phyloP scores from a whole-genome alignment of 1,140 invertebrate species.

The Eubasilissa regina region DNA sequence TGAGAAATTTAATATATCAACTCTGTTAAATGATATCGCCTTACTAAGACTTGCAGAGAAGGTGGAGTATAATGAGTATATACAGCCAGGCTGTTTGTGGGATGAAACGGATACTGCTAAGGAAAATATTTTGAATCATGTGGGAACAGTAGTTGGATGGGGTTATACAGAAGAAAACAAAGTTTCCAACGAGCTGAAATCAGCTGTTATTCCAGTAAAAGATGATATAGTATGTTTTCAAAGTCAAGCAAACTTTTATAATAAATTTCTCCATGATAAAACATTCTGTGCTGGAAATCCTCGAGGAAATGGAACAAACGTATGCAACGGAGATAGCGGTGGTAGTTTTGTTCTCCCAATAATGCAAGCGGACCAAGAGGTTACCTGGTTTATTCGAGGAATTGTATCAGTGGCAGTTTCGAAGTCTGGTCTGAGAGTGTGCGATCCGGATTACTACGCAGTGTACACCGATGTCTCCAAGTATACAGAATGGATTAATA shows the following conservation, averaged over 20 bases:
- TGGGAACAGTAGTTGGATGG: conserved; percentile 53
- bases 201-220: conserved; percentile 38
- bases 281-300: conserved; percentile 56
- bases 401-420: conserved; percentile 74
- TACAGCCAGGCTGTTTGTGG: conserved; percentile 53
- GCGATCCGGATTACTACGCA: conserved; percentile 73
- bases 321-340: conserved; percentile 76
- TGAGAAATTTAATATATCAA: conserved; percentile 30
- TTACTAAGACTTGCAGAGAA: conserved; percentile 40
- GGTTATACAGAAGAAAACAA: conserved; percentile 41
- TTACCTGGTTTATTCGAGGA: conserved; percentile 74
- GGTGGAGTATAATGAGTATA: conserved; percentile 49
- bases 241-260: conserved; percentile 48
- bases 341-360: conserved; percentile 74
- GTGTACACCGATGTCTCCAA: conserved; percentile 76
- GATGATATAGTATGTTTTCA: conserved; percentile 48
- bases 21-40: conserved; percentile 52
- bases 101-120: conserved; percentile 43
- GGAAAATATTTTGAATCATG: conserved; percentile 42
- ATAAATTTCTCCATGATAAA: conserved; percentile 39
- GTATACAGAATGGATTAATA: conserved; percentile 73
- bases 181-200: conserved; percentile 25
- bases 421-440: conserved; percentile 66
- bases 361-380: conserved; percentile 64
- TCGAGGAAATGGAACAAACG: conserved; percentile 40